A percentile compares a stretch with the other conserved stretches of the same genome.
phyloP scores from a whole-genome alignment of 1,140 invertebrate species.

The Colletes latitarsis region DNA sequence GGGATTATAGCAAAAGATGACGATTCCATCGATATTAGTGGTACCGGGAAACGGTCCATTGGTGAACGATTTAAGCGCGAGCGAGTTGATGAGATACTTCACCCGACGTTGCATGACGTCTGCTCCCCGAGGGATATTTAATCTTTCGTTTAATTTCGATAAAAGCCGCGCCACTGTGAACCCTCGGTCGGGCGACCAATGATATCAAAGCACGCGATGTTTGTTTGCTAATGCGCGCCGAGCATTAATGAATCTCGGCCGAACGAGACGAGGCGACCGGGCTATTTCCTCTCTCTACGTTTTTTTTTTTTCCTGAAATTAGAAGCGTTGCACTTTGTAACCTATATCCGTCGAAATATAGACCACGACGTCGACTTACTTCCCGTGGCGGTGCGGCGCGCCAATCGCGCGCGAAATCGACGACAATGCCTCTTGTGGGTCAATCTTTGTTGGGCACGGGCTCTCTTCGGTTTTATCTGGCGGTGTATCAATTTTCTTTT shows the following conservation, averaged over 20 bases:
- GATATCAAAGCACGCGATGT: constrained; percentile 35
- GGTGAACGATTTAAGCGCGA: constrained; percentile 15
- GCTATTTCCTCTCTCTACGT: not conserved
- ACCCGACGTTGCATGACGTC: not conserved
- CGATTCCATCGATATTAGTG: constrained; percentile 9
- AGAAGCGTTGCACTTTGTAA: constrained; percentile 12
- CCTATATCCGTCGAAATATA: not conserved
- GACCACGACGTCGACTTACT: not conserved
- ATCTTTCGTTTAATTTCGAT: constrained; percentile 56
- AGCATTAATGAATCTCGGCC: constrained; percentile 37
- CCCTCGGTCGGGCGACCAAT: constrained; percentile 12
- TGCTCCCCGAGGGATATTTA: constrained; percentile 37
- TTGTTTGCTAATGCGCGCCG: constrained; percentile 35
- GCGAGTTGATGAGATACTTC: constrained; percentile 23
- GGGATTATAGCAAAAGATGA: not conserved
- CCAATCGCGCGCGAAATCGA: not conserved
- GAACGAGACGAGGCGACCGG: constrained; percentile 8
- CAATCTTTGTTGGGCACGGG: not conserved
- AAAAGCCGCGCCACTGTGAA: constrained; percentile 31
- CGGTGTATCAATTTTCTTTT: not conserved
- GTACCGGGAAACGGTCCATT: not conserved
- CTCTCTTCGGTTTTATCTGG: not conserved
- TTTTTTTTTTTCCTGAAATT: not conserved
- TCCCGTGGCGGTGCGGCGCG: not conserved
- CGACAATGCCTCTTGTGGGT: not conserved